Percentiles rank a stretch among this genome's conserved stretches.
phyloP scores from a whole-genome alignment of 2,797 vertebrate genomes.

The Lithobates pipiens region DNA sequence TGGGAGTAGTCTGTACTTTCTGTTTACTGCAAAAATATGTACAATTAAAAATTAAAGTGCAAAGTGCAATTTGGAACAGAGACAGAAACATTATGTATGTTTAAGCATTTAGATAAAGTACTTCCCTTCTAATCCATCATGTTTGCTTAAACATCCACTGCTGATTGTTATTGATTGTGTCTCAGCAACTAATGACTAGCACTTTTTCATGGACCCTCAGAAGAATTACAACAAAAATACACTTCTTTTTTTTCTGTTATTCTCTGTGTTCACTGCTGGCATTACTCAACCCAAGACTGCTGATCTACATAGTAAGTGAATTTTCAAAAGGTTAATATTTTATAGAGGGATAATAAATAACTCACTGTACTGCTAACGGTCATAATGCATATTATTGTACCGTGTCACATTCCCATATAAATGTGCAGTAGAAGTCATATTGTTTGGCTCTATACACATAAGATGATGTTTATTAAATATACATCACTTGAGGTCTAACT shows the following conservation, averaged over 20 bases:
- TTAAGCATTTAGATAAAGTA: constrained; percentile 6
- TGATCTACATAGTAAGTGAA: neutral
- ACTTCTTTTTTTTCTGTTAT: neutral
- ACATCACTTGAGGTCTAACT: too few species aligned
- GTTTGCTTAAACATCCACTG: neutral
- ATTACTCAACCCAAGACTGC: neutral
- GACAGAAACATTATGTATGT: constrained; percentile 1
- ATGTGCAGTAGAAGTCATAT: neutral
- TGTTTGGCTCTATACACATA: too few species aligned
- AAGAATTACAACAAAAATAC: neutral
- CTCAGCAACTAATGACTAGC: neutral
- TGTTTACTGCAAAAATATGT: neutral
- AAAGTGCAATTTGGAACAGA: neutral
- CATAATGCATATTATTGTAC: neutral
- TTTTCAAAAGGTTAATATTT: neutral
- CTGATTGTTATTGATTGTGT: constrained; percentile 13
- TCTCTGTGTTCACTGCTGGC: neutral
- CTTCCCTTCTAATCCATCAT: constrained; percentile 7
- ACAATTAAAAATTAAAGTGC: constrained; percentile 11
- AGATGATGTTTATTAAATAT: neutral
- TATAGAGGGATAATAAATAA: neutral
- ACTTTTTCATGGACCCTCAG: neutral
- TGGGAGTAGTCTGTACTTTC: neutral
- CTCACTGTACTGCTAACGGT: neutral
- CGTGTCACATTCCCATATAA: neutral